Evolutionary conservation across 1,140 invertebrate genomes (phyloP).

Genomic region (Aphis gossypii): DNA sequence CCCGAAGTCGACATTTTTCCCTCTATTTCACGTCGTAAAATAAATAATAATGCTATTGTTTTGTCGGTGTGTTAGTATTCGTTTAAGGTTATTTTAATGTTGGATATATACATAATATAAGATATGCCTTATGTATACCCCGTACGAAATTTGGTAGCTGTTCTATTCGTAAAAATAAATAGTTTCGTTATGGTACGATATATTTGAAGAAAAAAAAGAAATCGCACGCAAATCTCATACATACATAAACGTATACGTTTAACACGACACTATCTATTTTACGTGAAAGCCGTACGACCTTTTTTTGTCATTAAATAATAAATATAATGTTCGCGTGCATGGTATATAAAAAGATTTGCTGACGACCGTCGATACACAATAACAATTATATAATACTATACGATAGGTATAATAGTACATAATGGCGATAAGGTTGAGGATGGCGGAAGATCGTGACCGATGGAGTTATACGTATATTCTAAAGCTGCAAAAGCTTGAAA

Average conservation of each 20-base stretch:
- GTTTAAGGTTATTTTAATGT: constrained; percentile 11
- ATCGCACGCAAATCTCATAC: neutral
- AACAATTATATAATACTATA: neutral
- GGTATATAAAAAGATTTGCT: neutral
- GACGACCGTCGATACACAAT: neutral
- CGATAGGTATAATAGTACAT: neutral
- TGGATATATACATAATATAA: neutral
- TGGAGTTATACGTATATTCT: no score
- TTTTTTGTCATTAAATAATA: neutral
- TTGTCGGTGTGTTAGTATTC: neutral
- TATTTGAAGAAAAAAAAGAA: neutral
- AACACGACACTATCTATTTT: neutral
- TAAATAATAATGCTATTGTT: constrained; percentile 32
- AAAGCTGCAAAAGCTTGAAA: neutral
- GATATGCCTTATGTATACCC: neutral
- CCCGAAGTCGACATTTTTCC: neutral
- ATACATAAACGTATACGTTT: neutral
- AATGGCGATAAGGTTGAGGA: neutral
- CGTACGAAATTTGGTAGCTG: neutral
- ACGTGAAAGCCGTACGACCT: neutral
- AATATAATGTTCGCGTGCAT: neutral
- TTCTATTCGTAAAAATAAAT: neutral
- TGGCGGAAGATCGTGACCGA: neutral
- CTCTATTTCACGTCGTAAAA: constrained; percentile 31
- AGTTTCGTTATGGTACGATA: neutral